Percentiles rank a stretch among this genome's conserved stretches.
Conservation (phyloP, 2,888 invertebrate genomes). For the Peribatodes rhomboidaria region DNA sequence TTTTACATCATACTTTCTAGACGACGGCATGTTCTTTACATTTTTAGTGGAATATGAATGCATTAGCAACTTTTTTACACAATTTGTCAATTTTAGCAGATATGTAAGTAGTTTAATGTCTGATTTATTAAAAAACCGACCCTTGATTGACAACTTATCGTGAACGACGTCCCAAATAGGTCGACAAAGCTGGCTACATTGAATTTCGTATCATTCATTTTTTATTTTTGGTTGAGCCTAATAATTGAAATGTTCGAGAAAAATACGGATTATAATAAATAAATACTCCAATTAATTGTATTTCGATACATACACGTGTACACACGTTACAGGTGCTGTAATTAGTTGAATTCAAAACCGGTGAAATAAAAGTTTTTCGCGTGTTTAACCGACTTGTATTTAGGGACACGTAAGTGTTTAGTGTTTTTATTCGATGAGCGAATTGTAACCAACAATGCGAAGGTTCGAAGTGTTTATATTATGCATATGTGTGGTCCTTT, state of each 20-base stretch:
- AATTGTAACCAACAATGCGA: slow-evolving; percentile 61
- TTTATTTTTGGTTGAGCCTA: not conserved
- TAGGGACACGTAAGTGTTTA: slow-evolving; percentile 77
- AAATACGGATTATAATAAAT: not conserved
- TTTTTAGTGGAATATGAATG: too few species aligned
- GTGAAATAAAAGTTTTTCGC: slow-evolving; percentile 9
- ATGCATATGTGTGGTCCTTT: slow-evolving; percentile 65
- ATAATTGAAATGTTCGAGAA: slow-evolving; percentile 16
- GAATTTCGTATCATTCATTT: not conserved
- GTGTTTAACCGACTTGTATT: slow-evolving; percentile 16
- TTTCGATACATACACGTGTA: slow-evolving; percentile 27
- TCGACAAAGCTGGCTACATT: too few species aligned
- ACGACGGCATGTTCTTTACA: too few species aligned
- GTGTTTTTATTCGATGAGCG: slow-evolving; percentile 51
- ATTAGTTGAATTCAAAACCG: not conserved
- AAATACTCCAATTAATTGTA: not conserved
- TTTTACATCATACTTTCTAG: too few species aligned
- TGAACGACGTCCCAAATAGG: too few species aligned
- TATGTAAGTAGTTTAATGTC: too few species aligned
- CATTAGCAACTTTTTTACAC: too few species aligned
- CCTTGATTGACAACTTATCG: too few species aligned
- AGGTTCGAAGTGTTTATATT: slow-evolving; percentile 62
- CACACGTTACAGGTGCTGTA: slow-evolving; percentile 42
- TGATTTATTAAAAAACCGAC: too few species aligned
- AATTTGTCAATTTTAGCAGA: too few species aligned